Evolutionary conservation across 2,888 invertebrate species (phyloP).

Genomic region (Sturmia bella): DNA sequence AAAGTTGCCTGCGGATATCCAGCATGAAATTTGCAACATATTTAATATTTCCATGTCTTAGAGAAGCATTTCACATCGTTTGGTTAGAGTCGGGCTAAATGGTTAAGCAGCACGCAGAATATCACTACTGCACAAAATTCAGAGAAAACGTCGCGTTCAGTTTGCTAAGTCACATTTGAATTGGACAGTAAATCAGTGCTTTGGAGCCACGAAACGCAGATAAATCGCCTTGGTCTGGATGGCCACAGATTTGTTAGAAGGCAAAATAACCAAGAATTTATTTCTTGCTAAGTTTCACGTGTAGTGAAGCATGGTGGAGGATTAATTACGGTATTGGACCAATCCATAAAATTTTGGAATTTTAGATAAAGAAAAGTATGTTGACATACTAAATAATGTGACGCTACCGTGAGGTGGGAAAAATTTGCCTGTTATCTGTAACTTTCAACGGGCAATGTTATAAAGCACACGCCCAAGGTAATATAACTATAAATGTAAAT

Average conservation of each 20-base stretch:
- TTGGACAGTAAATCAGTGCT: background rate
- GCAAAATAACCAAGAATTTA: background rate
- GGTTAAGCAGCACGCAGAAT: background rate
- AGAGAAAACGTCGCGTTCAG: background rate
- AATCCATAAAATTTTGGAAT: background rate
- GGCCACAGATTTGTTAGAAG: background rate
- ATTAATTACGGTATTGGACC: background rate
- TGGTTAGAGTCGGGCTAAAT: background rate
- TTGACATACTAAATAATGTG: background rate
- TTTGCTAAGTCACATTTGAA: background rate
- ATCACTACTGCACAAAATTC: background rate
- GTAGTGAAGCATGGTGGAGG: slow-evolving; percentile 16
- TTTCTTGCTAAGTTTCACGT: background rate
- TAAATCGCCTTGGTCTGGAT: background rate
- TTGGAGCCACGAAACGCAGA: background rate
- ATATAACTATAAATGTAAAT: too few species aligned
- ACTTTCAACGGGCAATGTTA: too few species aligned
- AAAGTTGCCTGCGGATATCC: too few species aligned
- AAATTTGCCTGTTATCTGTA: slow-evolving; percentile 3
- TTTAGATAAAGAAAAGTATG: background rate
- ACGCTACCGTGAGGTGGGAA: background rate
- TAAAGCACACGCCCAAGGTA: too few species aligned
- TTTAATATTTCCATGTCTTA: too few species aligned
- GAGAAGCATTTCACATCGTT: background rate
- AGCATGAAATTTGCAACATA: too few species aligned